A percentile compares a stretch with the other conserved stretches of the same genome.
These are phyloP conservation scores for Centropristis striata DNA, from an alignment of 2,113 vertebrate species.

Conservation along the genomic window DNA sequence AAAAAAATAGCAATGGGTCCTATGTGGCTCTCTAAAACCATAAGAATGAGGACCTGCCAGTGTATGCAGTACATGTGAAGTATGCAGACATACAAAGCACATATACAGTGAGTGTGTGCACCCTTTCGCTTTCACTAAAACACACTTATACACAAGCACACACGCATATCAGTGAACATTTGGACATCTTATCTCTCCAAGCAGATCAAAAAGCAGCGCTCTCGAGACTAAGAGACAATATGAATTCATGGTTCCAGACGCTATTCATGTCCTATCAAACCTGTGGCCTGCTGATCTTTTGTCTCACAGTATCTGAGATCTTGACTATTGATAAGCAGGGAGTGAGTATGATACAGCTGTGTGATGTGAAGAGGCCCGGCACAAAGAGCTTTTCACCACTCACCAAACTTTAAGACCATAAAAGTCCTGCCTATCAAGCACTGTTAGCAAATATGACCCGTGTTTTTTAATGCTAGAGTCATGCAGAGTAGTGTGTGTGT, in stretches of 20 bases:
- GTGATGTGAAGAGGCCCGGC: slow-evolving; percentile 23
- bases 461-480: slow-evolving; percentile 21
- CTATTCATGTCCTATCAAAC: slow-evolving; percentile 58
- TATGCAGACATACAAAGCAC: not conserved
- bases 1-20: no score
- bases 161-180: slow-evolving; percentile 39
- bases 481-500: not conserved
- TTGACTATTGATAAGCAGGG: slow-evolving; percentile 60
- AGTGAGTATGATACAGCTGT: slow-evolving; percentile 40
- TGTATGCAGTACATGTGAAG: slow-evolving; percentile 9
- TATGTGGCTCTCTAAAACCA: no score
- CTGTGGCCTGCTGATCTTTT: slow-evolving; percentile 60
- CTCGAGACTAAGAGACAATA: slow-evolving; percentile 64
- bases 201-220: slow-evolving; percentile 53
- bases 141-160: slow-evolving; percentile 6
- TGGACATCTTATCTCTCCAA: slow-evolving; percentile 55
- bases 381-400: slow-evolving; percentile 34
- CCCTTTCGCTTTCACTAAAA: not conserved
- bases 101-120: not conserved
- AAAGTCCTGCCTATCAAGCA: not conserved
- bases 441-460: slow-evolving; percentile 16
- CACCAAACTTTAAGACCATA: slow-evolving; percentile 35
- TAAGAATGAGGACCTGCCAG: no score
- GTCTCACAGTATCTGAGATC: slow-evolving; percentile 54
- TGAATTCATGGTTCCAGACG: slow-evolving; percentile 50